Conservation (phyloP, 2,888 invertebrate genomes). For the Phorcus lineatus region DNA sequence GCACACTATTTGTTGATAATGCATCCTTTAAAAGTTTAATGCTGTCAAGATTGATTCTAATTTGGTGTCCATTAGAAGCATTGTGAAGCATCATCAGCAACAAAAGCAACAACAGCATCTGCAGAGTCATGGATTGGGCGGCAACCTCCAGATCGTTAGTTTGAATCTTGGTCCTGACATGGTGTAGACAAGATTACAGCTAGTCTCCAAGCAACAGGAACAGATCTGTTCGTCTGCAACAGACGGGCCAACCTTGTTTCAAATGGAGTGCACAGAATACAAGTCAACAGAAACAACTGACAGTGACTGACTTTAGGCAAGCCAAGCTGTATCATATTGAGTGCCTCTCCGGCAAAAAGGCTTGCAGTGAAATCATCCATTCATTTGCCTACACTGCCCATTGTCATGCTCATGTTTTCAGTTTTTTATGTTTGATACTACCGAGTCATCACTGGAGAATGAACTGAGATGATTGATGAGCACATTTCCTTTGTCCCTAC, state of each 20-base stretch:
- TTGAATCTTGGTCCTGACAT: no score
- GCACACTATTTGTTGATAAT: conserved; percentile 7
- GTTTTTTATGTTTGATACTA: conserved; percentile 19
- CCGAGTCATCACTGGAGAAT: conserved; percentile 6
- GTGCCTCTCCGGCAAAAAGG: conserved; percentile 30
- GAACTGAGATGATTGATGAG: conserved; percentile 31
- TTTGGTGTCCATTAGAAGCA: conserved; percentile 10
- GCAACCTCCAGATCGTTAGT: not conserved
- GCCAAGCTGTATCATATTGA: conserved; percentile 14
- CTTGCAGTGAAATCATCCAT: conserved; percentile 24
- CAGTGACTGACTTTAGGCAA: conserved; percentile 1
- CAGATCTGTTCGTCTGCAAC: no score
- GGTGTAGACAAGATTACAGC: no score
- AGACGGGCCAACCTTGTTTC: no score
- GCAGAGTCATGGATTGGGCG: not conserved
- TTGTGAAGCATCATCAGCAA: conserved; percentile 3
- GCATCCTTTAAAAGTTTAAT: not conserved
- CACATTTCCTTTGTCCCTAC: conserved; percentile 43
- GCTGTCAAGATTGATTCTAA: conserved; percentile 8
- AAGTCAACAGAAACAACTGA: not conserved
- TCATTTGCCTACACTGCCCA: conserved; percentile 15
- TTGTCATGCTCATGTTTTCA: conserved; percentile 14
- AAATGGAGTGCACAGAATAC: no score
- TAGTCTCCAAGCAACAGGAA: no score
- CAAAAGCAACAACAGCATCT: not conserved